Evolutionary conservation across 2,888 invertebrate genomes (phyloP), one percentile per base, ranked within the genome.

Genomic region (Hypomecis punctinalis): DNA sequence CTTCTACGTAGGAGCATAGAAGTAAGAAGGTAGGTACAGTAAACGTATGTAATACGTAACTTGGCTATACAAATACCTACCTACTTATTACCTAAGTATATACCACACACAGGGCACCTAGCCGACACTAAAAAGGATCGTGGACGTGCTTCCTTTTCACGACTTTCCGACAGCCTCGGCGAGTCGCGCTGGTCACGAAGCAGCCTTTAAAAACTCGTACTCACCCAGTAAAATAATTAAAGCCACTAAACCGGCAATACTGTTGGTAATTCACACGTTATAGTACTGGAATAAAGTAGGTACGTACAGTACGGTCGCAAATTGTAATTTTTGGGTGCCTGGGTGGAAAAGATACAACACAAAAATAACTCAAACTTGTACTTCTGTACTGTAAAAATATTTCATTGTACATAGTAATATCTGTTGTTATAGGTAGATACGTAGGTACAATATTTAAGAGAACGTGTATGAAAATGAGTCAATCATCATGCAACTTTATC

Each of bases 141-240:
- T 57, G 69, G 76, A 78, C 79, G 79, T 80, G 80, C 76, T 73
- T 70, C 70, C 74, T 69, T 71, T 76, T 71, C 75, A 76, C 75
- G 76, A 74, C 72, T 70, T 68, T 70, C 70, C 70, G 65, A 72
- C 70, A 76, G 71, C 65, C 65, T 52, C 67, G 48, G 60, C 56
- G 53, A 70, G 63, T 55, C 61, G 65, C 67, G 48, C 66, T 57
- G 72, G 80, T 75, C 80, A 80, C 80, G 78, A 73, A 62, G 67
- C 66, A 61, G 57, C 62, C 71, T 75, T 67, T 68, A 54, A 63
- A 71, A 70, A 63, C 67, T 67, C 65, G 52, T 56, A 53, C 33
- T 8, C 11, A 35, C 13, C 8, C 8, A 61, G 57, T 49, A 61
- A 77, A 72, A 73, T 73, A 76, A 72, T 71, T 75, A 72, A 59